Conservation (phyloP, 2,888 invertebrate species). For the Pammene aurita region DNA sequence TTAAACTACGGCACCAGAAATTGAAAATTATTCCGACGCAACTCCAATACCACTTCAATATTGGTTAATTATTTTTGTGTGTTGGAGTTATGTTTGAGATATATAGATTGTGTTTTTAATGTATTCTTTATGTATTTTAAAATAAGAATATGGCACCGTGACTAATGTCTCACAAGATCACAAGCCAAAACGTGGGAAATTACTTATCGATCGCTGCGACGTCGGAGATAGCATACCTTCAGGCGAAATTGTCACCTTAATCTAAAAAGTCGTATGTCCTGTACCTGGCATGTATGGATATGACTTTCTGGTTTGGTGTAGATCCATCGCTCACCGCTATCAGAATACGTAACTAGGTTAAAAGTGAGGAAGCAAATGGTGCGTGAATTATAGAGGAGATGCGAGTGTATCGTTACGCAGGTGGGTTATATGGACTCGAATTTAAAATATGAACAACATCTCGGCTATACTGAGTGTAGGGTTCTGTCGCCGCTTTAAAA, state of each 20-base stretch:
- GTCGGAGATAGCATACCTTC: conserved; percentile 12
- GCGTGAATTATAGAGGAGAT: conserved; percentile 42
- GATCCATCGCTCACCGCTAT: conserved; percentile 26
- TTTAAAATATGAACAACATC: background rate
- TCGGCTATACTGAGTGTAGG: background rate
- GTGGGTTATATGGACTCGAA: conserved; percentile 11
- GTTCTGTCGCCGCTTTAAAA: background rate
- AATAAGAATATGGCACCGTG: too few relatives aligned
- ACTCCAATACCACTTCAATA: too few relatives aligned
- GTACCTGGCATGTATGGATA: background rate
- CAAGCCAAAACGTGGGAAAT: conserved; percentile 13
- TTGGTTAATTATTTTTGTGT: too few relatives aligned
- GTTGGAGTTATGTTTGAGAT: too few relatives aligned
- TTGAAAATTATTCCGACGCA: too few relatives aligned
- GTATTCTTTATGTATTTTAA: too few relatives aligned
- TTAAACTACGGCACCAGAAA: background rate
- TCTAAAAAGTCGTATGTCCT: conserved; percentile 4
- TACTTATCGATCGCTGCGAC: conserved; percentile 10
- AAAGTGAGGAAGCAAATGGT: conserved; percentile 41
- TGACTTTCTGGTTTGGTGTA: background rate
- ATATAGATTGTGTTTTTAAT: too few relatives aligned
- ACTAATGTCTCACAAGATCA: conserved; percentile 13
- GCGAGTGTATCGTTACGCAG: conserved; percentile 22
- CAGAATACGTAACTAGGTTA: conserved; percentile 40
- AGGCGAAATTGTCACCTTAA: background rate